Base-by-base conservation (phyloP, 2,113 vertebrate species). In the Phalacrocorax carbo region DNA sequence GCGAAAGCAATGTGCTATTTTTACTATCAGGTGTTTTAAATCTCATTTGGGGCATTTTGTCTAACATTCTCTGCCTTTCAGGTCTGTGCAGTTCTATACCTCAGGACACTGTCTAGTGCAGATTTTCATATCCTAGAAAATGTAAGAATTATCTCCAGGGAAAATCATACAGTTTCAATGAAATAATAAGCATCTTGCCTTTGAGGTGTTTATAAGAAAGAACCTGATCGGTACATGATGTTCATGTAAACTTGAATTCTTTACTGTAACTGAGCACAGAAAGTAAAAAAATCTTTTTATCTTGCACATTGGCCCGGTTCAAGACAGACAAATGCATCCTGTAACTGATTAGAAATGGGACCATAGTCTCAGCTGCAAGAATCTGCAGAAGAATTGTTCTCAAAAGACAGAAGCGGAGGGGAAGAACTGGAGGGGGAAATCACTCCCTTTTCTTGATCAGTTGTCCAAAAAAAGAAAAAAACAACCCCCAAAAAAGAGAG, bases 341-440 rank as follows among this genome's bases (percentile, higher is more conserved):
- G 42, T 85, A 95, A 80, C 86, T 85, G 82, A 92, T 92, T 92
- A 90, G 72, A 77, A 95, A 76, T 49, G 25, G 86, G 54, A 65
- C 58, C 4, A 1, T 83, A 95, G 96, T 95, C 91, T 95, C 89
- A 68, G 71, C 71, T 54, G 54, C 2, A 27, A 68, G 80, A 95
- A 92, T 95, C 72, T 58, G 71, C 81, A 95, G 73, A 97, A 78
- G 78, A 93, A 94, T 85, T 68, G 78, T 40, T 95, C 93, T 90
- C 93, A 77, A 73, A 96, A 86, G 96, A 93, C 70, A 92, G 89
- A 83, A 83, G 48, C 62, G 90, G 42, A 87, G 29, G 36, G 34
- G 72, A 90, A 84, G 77, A 87, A 94, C 27, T 76, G 49, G 84
- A 91, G 78, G 83, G 77, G 64, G 36, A 96, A 94, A 97, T 91